Base-by-base conservation (phyloP, 2,797 vertebrate genomes). In the Alauda arvensis region DNA sequence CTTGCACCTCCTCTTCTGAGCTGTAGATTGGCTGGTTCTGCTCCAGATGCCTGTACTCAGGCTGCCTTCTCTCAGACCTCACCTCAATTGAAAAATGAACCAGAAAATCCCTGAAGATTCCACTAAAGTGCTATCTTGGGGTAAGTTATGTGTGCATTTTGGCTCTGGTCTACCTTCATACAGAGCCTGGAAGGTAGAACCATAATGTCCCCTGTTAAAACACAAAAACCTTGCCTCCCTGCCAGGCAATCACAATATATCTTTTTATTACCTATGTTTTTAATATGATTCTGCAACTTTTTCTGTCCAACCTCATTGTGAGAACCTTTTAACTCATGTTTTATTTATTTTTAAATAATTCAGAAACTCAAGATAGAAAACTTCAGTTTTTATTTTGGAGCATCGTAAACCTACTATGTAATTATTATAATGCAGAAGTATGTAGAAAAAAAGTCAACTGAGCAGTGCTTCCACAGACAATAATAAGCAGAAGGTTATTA, bases 271-370 rank as follows among this genome's bases (percentile, higher is more conserved):
- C 16, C 31, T 31, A 6, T 49, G 29, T 26, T 88, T 87, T 77
- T 46, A 71, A 65, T 57, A 65, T 29, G 20, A 61, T 9, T 21
- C 26, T 77, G 33, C 10, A 68, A 68, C 24, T 55, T 65, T 42
- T 23, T 31, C 23, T 40, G 43, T 87, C 46, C 20, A 51, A n/a
- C 40, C 6, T 59, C 18, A 37, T 53, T 75, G 43, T 48, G 8
- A 85, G 25, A 75, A 71, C 8, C 2, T 31, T 31, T 77, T 77
- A 45, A 57, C 3, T 84, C 11, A 39, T 39, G 24, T 49, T 86
- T 91, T 60, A 61, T 71, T 80, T 67, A 46, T 87, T 85, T 90
- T 67, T 61, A 65, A 85, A 83, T 57, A 67, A 65, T 65, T 77
- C 39, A 65, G 23, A 77, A 68, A 48, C 9, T 49, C 51, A 39